Conservation (phyloP, 2,113 vertebrate genomes). For the Alces alces region DNA sequence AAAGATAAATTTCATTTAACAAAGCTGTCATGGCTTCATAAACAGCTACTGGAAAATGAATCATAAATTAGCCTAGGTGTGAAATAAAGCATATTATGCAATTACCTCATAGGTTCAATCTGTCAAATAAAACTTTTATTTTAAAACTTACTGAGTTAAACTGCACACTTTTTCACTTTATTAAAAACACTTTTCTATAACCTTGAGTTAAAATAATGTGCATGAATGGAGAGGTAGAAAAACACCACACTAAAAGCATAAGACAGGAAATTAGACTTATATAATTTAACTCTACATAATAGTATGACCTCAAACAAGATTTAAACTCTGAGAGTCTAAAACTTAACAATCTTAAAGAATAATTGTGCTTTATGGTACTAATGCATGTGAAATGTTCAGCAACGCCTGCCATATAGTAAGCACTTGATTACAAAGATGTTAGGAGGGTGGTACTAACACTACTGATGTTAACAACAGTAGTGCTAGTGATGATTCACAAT, state of each 20-base stretch:
- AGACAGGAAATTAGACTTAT: not conserved
- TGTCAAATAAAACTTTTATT: not conserved
- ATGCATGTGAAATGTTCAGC: not conserved
- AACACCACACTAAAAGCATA: not conserved
- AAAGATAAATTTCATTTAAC: constrained; percentile 25
- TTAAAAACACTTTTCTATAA: not conserved
- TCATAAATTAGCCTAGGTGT: not conserved
- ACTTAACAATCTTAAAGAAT: not conserved
- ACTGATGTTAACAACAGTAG: not conserved
- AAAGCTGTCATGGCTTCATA: constrained; percentile 30
- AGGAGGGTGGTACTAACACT: not conserved
- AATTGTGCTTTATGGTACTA: not conserved
- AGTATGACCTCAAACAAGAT: not conserved
- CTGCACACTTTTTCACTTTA: not conserved
- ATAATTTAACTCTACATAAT: not conserved
- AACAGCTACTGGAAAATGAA: constrained; percentile 21
- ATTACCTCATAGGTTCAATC: not conserved
- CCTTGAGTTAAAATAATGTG: not conserved
- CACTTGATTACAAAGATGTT: not conserved
- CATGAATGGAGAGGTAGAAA: not conserved
- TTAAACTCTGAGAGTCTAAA: not conserved
- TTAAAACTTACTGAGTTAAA: constrained; percentile 11
- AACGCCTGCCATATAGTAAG: not conserved
- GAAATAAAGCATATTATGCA: constrained; percentile 31
- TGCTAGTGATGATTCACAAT: not conserved